Evolutionary conservation across 1,140 invertebrate genomes (phyloP).

Genomic region (Copidosoma floridanum): DNA sequence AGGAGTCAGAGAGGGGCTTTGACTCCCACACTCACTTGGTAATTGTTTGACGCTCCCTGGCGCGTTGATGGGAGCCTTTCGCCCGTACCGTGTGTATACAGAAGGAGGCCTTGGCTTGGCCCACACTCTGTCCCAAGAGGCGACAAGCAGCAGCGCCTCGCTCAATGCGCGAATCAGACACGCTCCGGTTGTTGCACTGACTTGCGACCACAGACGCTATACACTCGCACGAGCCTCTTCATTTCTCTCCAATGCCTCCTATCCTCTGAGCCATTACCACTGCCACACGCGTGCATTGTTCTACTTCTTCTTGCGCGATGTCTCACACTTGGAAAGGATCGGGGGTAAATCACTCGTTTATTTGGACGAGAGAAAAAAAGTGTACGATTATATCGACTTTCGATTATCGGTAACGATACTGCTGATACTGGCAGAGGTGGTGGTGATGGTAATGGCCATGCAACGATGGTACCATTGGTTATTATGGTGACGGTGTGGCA

Average conservation of each 20-base stretch:
- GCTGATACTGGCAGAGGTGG: neutral
- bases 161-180: neutral
- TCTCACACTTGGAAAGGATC: conserved; percentile 7
- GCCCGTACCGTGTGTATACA: too few species aligned
- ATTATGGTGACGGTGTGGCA: neutral
- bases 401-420: conserved; percentile 15
- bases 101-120: too few species aligned
- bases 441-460: neutral
- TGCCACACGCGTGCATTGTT: neutral
- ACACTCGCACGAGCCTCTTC: neutral
- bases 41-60: too few species aligned
- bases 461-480: too few species aligned
- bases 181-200: too few species aligned
- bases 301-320: conserved; percentile 1
- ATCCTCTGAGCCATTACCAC: too few species aligned
- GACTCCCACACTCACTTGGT: too few species aligned
- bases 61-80: too few species aligned
- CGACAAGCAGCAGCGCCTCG: neutral
- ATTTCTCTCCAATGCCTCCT: neutral
- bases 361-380: neutral
- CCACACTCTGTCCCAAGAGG: too few species aligned
- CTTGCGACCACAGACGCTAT: too few species aligned
- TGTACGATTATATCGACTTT: conserved; percentile 21
- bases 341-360: neutral
- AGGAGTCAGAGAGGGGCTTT: too few species aligned